Base-by-base conservation (phyloP, 2,888 invertebrate species). In the Sinopyrophorus schimmeli region DNA sequence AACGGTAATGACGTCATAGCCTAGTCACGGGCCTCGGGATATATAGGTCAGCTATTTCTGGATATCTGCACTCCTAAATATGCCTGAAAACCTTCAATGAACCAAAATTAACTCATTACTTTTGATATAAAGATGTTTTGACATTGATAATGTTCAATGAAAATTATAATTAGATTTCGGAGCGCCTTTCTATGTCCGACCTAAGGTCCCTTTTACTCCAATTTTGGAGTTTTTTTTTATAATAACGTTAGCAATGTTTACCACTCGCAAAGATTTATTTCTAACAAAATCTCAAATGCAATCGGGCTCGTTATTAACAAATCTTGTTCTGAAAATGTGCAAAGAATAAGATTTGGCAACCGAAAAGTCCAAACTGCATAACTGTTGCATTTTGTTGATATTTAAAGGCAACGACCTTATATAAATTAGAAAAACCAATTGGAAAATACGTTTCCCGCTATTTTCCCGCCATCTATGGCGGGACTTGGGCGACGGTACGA, bases 1-100 rank as follows among this genome's bases (percentile, higher is more conserved):
- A 62, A 70, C 70, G 63, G 56, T 55, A 54, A 62, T 72, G 71
- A 72, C 71, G 72, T 72, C 72, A 70, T 67, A 63, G 55, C 63
- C 63, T 63, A 66, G 67, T 63, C 64, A 66, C 63, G 64, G 63
- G 58, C 63, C 60, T 60, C 56, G 57, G 60, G 59, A 62, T 68
- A 68, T 66, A 60, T 69, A 67, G 69, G 69, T 69, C 69, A 66
- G 66, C 69, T 68, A 65, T 67, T 65, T 62, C 59, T 53, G 61
- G 63, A 59, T 60, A 57, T 60, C 62, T 62, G 61, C 57, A 55
- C 59, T 56, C 55, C 55, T 55, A 60, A 60, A 61, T 59, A 59
- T 59, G 49, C 49, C 53, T 48, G 53, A 58, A 60, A 63, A 56
- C 57, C 57, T 59, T 65, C 62, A 65, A 65, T 66, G 66, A 61